These are phyloP conservation scores for Drosophila ficusphila DNA, from an alignment of 1,140 invertebrate species.

Conservation along the genomic window DNA sequence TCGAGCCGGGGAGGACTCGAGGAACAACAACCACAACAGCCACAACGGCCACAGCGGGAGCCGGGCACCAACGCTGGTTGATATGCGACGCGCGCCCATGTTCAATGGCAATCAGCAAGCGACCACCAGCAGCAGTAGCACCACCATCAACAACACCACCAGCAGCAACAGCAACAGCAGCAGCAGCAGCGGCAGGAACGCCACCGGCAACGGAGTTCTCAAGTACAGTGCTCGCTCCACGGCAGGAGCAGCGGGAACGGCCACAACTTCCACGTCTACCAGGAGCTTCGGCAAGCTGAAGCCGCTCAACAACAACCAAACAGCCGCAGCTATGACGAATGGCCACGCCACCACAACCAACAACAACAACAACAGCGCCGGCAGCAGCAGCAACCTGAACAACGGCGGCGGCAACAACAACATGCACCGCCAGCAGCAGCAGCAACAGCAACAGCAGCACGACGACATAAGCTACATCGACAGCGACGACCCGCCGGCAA, in stretches of 20 bases:
- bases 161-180: slow-evolving; percentile 5
- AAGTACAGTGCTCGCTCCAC: slow-evolving; percentile 21
- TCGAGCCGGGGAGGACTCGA: slow-evolving; percentile 43
- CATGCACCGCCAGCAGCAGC: slow-evolving; percentile 60
- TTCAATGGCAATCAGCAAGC: slow-evolving; percentile 68
- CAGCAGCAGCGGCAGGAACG: slow-evolving; percentile 18
- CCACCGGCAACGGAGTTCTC: slow-evolving; percentile 16
- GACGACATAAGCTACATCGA: slow-evolving; percentile 83
- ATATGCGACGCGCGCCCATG: slow-evolving; percentile 69
- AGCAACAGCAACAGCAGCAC: slow-evolving; percentile 68
- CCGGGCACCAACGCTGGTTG: slow-evolving; percentile 30
- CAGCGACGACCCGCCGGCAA: slow-evolving; percentile 70
- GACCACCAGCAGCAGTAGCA: slow-evolving; percentile 36
- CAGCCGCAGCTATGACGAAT: slow-evolving; percentile 14
- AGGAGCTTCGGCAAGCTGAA: slow-evolving; percentile 58
- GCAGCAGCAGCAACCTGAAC: slow-evolving; percentile 6
- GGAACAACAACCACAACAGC: slow-evolving; percentile 52
- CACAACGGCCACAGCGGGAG: slow-evolving; percentile 14
- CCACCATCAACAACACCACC: slow-evolving; percentile 24
- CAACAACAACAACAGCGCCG: slow-evolving; percentile 14
- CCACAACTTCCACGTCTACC: slow-evolving; percentile 16
- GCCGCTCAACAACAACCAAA: slow-evolving; percentile 9
- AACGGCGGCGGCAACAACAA: slow-evolving; percentile 51
- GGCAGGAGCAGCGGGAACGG: slow-evolving; percentile 12
- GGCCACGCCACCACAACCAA: slow-evolving; percentile 9